Evolutionary conservation across 2,797 vertebrate genomes (phyloP), one percentile per base, ranked within the genome.

Genomic region (Bucorvus abyssinicus): DNA sequence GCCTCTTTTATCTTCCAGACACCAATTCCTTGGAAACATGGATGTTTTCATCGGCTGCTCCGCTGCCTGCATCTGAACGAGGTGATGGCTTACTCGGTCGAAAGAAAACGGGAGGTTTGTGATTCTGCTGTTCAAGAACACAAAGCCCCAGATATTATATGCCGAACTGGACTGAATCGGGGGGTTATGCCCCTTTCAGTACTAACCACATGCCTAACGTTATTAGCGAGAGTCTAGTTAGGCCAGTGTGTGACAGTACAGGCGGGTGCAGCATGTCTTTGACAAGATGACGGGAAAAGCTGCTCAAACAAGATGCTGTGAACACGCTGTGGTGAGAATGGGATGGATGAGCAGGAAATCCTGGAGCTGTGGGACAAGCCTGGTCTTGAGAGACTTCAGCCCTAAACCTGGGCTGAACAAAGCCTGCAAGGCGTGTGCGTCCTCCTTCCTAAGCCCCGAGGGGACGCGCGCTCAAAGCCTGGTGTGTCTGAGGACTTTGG

Each of bases 381-480:
- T 2, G 26, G 24, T 40, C 56, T 70, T 1, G 0, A 84, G 36
- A 52, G 7, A 53, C 24, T 36, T 93, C 61, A 85, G n/a, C n/a
- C 71, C 45, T 77, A 70, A 85, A 85, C 9, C 9, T 44, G 10
- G 21, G 27, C 32, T 69, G 64, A 85, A 63, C 30, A 87, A 83
- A 89, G 12, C 32, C 53, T 67, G 14, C 4, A 10, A 84, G 36
- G 5, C 30, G 38, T 12, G 16, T 57, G 40, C 2, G 11, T 22
- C 49, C 7, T 78, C n/a, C 20, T 65, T 74, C 44, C 57, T 45
- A 23, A 65, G 18, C 36, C 21, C 67, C 14, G 45, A 61, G 23
- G 8, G 16, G 30, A 40, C 27, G 30, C 15, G 6, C 1, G 12
- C 9, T 17, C 40, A 17, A 24, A 42, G 29, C 0, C 1, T 5